These are phyloP conservation scores for Epinotia nisella DNA, from an alignment of 2,888 invertebrate species.

Conservation along the genomic window DNA sequence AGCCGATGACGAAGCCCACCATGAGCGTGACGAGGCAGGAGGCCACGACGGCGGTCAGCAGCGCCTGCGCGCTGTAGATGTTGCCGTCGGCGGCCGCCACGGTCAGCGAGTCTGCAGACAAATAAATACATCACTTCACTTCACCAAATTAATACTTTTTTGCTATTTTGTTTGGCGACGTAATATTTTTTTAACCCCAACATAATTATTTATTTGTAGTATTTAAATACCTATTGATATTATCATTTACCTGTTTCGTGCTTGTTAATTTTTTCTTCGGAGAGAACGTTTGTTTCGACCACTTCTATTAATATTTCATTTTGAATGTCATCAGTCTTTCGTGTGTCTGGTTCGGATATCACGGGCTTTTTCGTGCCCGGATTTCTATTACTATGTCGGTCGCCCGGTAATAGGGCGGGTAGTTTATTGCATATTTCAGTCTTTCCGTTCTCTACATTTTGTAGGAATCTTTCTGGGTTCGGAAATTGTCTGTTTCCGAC, in stretches of 20 bases:
- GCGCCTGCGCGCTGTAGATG: conserved; percentile 91
- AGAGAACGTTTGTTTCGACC: conserved; percentile 86
- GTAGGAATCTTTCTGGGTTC: conserved; percentile 87
- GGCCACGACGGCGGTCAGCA: conserved; percentile 91
- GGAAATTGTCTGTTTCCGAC: conserved; percentile 84
- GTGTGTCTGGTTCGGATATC: conserved; percentile 78
- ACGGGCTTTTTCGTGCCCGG: conserved; percentile 77
- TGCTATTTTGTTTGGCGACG: neutral
- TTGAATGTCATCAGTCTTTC: conserved; percentile 84
- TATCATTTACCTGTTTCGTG: conserved; percentile 74
- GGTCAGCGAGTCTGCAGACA: conserved; percentile 72
- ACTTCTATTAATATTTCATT: conserved; percentile 88
- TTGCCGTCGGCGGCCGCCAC: conserved; percentile 86
- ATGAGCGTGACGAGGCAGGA: conserved; percentile 92
- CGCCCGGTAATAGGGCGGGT: conserved; percentile 73
- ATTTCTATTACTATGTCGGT: conserved; percentile 74
- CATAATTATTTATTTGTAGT: neutral
- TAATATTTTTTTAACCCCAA: too few relatives aligned
- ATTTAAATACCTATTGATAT: neutral
- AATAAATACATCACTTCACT: neutral
- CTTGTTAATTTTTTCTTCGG: conserved; percentile 81
- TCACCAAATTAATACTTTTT: too few relatives aligned
- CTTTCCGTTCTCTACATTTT: conserved; percentile 89
- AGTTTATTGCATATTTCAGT: conserved; percentile 84
- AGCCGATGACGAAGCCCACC: conserved; percentile 93